Evolutionary conservation across 2,888 invertebrate species (phyloP).

Genomic region (Ametastegia equiseti): DNA sequence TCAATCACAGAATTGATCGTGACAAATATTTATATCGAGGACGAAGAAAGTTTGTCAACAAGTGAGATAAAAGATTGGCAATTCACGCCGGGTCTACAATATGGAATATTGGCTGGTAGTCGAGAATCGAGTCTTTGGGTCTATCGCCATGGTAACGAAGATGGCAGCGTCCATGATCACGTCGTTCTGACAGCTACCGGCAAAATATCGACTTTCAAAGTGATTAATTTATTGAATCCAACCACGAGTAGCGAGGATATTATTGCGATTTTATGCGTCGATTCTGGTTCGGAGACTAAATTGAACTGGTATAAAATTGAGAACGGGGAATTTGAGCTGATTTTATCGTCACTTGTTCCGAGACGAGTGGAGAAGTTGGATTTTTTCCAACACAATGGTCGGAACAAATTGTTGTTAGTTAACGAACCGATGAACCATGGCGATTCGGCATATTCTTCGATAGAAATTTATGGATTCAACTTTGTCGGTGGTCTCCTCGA

Average conservation of each 20-base stretch:
- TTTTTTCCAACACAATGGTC: constrained; percentile 60
- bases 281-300: constrained; percentile 54
- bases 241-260: constrained; percentile 56
- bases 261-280: constrained; percentile 63
- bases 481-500: constrained; percentile 58
- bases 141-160: neutral
- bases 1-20: constrained; percentile 59
- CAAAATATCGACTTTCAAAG: constrained; percentile 60
- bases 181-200: constrained; percentile 35
- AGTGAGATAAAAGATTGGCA: constrained; percentile 57
- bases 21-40: constrained; percentile 55
- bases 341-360: constrained; percentile 64
- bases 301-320: constrained; percentile 68
- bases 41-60: constrained; percentile 50
- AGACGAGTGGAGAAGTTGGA: constrained; percentile 62
- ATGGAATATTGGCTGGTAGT: constrained; percentile 27
- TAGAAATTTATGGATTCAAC: constrained; percentile 71
- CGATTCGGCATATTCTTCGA: constrained; percentile 54
- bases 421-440: constrained; percentile 55
- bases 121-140: neutral
- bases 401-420: constrained; percentile 65
- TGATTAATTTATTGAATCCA: constrained; percentile 62
- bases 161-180: constrained; percentile 15
- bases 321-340: constrained; percentile 55
- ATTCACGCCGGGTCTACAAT: constrained; percentile 50